Evolutionary conservation across 2,888 invertebrate genomes (phyloP), one percentile per base, ranked within the genome.

Genomic region (Pollenia griseotomentosa): DNA sequence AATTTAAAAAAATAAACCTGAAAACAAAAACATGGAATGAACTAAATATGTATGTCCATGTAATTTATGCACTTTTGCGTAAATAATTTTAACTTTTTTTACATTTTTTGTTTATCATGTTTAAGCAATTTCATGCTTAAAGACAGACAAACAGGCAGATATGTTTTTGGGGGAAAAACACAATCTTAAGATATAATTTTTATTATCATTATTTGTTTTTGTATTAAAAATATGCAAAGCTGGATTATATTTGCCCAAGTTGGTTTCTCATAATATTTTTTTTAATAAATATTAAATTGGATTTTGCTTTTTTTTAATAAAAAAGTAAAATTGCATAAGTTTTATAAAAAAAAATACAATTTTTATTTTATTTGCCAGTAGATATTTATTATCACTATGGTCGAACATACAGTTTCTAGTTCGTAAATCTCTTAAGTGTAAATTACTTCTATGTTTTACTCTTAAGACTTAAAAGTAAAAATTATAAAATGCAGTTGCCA

Each of bases 31-130:
- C 12, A 79, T 42, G 70, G 65, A 19, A 40, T 51, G 42, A 59
- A 82, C 51, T 33, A 33, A 53, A 33, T 51, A 70, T 68, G 48
- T 74, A 66, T 74, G 66, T 57, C 10, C 57, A 57, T 74, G 48
- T 42, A 75, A 74, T 74, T 66, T 59, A 74, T 75, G 9, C 44
- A 61, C 68, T 75, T 75, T 61, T 82, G 48, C 74, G 59, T 74
- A 61, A 61, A 12, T 75, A 75, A 75, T 59, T 42, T 23, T 53
- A 63, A 48, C 57, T 53, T 46, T 44, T 33, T 19, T 19, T 46
- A 7, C 0, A 61, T 79, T 78, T 44, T 75, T 19, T 44, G 23
- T 19, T 51, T 61, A 61, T 23, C 19, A 42, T 48, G 12, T 55
- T 48, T 40, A 33, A 53, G 53, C 61, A 80, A 80, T 63, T 70